These are phyloP conservation scores for Crematogaster levior DNA, from an alignment of 2,888 invertebrate genomes.

Conservation along the genomic window DNA sequence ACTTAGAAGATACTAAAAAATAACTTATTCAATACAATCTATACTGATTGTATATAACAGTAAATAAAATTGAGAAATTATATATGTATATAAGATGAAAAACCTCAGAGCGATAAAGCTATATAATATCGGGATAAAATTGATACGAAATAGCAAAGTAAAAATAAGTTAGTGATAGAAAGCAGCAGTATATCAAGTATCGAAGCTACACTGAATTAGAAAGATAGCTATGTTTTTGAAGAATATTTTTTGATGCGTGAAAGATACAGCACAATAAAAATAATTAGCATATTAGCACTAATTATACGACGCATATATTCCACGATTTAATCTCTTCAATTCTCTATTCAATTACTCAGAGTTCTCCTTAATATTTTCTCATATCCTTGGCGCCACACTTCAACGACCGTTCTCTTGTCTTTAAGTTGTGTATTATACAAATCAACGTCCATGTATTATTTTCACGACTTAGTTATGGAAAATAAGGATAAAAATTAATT, in stretches of 20 bases:
- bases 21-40: neutral
- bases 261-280: slow-evolving; percentile 4
- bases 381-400: neutral
- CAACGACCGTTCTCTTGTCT: neutral
- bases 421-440: neutral
- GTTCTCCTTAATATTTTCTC: slow-evolving; percentile 20
- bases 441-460: slow-evolving; percentile 10
- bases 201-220: neutral
- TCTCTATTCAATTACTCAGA: slow-evolving; percentile 16
- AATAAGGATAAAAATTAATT: neutral
- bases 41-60: neutral
- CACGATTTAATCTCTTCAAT: slow-evolving; percentile 2
- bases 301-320: slow-evolving; percentile 15
- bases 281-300: too few relatives aligned
- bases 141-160: neutral
- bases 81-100: neutral
- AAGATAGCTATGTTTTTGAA: neutral
- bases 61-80: neutral
- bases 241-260: slow-evolving; percentile 9
- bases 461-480: neutral
- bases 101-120: neutral
- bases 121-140: neutral
- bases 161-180: neutral
- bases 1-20: neutral
- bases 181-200: neutral